phyloP scores from a whole-genome alignment of 2,113 vertebrate genomes.

The Panthera tigris region DNA sequence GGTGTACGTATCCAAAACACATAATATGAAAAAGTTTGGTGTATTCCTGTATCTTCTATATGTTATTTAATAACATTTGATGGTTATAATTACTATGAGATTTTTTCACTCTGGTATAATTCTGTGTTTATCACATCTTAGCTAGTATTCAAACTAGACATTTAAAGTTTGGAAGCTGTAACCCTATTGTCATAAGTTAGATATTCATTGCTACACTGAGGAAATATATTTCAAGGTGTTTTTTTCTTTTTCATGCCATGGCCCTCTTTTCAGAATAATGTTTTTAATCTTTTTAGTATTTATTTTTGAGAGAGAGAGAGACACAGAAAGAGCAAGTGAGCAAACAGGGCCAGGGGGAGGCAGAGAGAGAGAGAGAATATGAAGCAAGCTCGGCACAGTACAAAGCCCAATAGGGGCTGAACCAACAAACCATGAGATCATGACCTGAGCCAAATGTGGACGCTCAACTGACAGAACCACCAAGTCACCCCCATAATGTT shows the following conservation, averaged over 20 bases:
- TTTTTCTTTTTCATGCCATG: not conserved
- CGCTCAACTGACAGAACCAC: no score
- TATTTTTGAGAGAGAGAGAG: no score
- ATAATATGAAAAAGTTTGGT: not conserved
- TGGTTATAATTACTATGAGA: not conserved
- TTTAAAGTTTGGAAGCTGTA: not conserved
- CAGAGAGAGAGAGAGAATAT: no score
- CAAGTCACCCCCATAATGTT: no score
- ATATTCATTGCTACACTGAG: not conserved
- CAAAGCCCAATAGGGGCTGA: no score
- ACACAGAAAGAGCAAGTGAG: no score
- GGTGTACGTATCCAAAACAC: not conserved
- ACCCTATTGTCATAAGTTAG: not conserved
- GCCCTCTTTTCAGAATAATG: not conserved
- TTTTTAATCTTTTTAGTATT: not conserved
- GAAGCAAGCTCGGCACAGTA: no score
- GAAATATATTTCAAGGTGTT: not conserved
- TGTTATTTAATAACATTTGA: not conserved
- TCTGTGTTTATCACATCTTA: not conserved
- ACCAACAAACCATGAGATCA: no score
- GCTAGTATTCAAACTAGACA: constrained; percentile 9
- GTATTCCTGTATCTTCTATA: not conserved
- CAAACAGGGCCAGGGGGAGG: no score
- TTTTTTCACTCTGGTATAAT: not conserved
- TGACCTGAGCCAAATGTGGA: no score